Evolutionary conservation across 2,113 vertebrate genomes (phyloP), one percentile per base, ranked within the genome.

Genomic region (Tiliqua scincoides): DNA sequence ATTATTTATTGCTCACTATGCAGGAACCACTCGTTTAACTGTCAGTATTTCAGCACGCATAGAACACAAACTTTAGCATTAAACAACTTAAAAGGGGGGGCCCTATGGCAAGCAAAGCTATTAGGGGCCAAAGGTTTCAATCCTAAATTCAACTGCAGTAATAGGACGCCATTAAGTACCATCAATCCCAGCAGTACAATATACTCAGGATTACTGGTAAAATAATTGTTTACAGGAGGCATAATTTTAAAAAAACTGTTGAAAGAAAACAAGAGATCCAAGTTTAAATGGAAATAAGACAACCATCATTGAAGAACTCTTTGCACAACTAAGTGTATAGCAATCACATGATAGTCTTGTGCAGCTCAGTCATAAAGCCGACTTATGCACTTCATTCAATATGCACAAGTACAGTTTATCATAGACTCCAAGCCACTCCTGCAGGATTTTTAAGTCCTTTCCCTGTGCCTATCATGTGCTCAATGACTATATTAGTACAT

Each of bases 11-110:
- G 85, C 78, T 65, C 54, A 40, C 87, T 87, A 79, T 27, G 76
- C 11, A 91, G 89, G 86, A 93, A 89, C 89, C 83, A 88, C 83
- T 23, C 17, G 90, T 91, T 94, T 93, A 95, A 95, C 95, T 90
- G 91, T 91, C 91, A 91, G 61, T 76, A 74, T 89, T 93, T 92
- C 85, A 82, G 85, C 32, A 90, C 76, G 91, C 81, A 90, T 90
- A 91, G 82, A 84, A 80, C 17, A 85, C 40, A 89, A 86, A 9
- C 68, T 82, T 91, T 88, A 85, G 84, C 85, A 88, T 73, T 81
- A 87, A 91, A 57, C 75, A 92, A 89, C 2, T 0, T n/a, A 37
- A 73, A 52, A 10, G 21, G n/a, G 25, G 27, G 32, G 25, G 82
- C 79, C 37, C 2, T 40, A 37, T 30, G 79, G 71, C 62, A 73